Percentiles rank a stretch among this genome's conserved stretches.
Conservation (phyloP, 2,113 vertebrate species). For the Cervus canadensis region DNA sequence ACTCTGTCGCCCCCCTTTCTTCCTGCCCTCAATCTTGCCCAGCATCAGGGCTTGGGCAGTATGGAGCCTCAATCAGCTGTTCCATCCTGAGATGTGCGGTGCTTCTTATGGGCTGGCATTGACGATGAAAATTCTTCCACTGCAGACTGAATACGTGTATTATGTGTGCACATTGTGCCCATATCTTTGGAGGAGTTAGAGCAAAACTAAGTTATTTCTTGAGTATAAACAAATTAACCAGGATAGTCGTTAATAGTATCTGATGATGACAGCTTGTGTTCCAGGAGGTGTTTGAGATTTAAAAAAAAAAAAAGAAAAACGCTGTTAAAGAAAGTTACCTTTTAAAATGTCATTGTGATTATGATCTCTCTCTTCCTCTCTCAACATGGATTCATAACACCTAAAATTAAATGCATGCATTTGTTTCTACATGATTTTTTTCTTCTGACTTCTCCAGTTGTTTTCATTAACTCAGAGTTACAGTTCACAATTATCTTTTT, state of each 20-base stretch:
- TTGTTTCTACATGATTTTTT: conserved; percentile 6
- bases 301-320: neutral
- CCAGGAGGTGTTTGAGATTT: neutral
- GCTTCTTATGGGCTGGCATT: neutral
- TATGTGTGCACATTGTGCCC: neutral
- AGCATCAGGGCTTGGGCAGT: neutral
- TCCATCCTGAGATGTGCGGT: rapidly evolving
- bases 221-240: conserved; percentile 20
- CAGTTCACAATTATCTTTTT: neutral
- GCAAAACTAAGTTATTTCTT: neutral
- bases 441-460: neutral
- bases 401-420: neutral
- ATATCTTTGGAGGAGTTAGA: neutral
- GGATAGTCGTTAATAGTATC: neutral
- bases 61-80: rapidly evolving
- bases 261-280: neutral
- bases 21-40: neutral
- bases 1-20: neutral
- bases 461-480: neutral
- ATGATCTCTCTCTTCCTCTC: neutral
- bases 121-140: neutral
- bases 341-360: conserved; percentile 9
- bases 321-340: conserved; percentile 10
- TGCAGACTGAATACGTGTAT: rapidly evolving
- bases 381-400: neutral